Base-by-base conservation (phyloP, 2,113 vertebrate genomes). In the Panthera uncia region DNA sequence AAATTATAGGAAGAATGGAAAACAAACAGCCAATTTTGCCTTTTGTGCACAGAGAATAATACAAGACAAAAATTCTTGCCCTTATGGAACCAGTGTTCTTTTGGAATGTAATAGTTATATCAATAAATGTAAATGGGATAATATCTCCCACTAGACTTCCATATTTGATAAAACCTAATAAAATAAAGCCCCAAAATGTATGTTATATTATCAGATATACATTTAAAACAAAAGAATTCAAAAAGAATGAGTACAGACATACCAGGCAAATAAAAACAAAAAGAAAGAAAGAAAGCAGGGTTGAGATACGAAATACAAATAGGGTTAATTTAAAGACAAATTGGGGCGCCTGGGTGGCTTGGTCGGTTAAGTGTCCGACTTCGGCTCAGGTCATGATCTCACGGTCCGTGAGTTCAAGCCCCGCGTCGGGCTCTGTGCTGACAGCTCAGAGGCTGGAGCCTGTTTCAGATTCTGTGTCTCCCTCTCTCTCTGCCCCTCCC, bases 211-310 rank as follows among this genome's bases (percentile, higher is more conserved):
- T 87, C 36, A 85, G 33, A 85, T 65, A 89, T 41, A 10, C 19
- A 76, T 80, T 93, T 79, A 36, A 95, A 80, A 45, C 68, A 90
- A 95, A 97, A 93, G 13, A 41, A 85, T 31, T 92, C 23, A 13
- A 16, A 88, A 87, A 81, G 66, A 91, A 91, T 66, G 38, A 90
- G 31, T 4, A 84, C 83, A 95, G 29, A 79, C 14, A 65, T 12
- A 31, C 16, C 14, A 89, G 52, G 33, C 31, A 82, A 95, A 96
- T 95, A 36, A 85, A 95, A 95, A 65, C 14, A 76, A 36, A 63
- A 84, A 74, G 45, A 33, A 71, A 84, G 48, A 38, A 95, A 84
- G 48, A 5, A 93, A 84, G 48, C 10, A 91, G 6, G 33, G 29
- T 33, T 93, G 50, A 71, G n/a, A 85, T 86, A 63, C 15, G 63